A percentile compares a stretch with the other conserved stretches of the same genome.
Evolutionary conservation across 2,797 vertebrate genomes (phyloP).

Genomic region (Thunnus albacares): DNA sequence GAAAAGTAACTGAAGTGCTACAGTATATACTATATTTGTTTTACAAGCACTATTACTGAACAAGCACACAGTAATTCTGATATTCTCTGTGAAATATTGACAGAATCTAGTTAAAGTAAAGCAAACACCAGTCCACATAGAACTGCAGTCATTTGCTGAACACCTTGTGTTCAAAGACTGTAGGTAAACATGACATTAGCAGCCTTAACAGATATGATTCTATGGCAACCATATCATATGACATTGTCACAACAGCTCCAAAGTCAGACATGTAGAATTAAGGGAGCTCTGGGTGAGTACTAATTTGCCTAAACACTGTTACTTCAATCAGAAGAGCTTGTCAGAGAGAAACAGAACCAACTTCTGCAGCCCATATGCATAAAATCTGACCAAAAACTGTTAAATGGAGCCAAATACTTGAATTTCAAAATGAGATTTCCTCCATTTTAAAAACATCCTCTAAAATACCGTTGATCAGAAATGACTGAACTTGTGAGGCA

Average conservation of each 20-base stretch:
- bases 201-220: background rate
- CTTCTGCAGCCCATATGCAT: background rate
- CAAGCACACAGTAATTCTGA: background rate
- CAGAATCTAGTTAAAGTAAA: background rate
- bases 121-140: conserved; percentile 5
- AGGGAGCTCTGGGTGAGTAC: conserved; percentile 14
- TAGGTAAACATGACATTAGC: conserved; percentile 12
- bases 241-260: background rate
- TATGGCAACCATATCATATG: background rate
- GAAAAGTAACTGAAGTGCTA: background rate
- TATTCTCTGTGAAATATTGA: conserved; percentile 12
- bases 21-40: background rate
- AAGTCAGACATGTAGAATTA: background rate
- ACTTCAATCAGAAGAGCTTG: conserved; percentile 10
- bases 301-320: background rate
- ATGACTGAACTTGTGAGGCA: background rate
- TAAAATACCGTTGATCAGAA: background rate
- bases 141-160: background rate
- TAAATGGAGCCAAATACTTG: background rate
- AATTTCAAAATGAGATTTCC: background rate
- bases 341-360: conserved; percentile 38
- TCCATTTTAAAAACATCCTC: background rate
- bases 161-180: background rate
- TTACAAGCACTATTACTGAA: background rate
- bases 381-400: conserved; percentile 3